These are phyloP conservation scores for Chloroclysta siterata DNA, from an alignment of 2,888 invertebrate species.

Conservation along the genomic window DNA sequence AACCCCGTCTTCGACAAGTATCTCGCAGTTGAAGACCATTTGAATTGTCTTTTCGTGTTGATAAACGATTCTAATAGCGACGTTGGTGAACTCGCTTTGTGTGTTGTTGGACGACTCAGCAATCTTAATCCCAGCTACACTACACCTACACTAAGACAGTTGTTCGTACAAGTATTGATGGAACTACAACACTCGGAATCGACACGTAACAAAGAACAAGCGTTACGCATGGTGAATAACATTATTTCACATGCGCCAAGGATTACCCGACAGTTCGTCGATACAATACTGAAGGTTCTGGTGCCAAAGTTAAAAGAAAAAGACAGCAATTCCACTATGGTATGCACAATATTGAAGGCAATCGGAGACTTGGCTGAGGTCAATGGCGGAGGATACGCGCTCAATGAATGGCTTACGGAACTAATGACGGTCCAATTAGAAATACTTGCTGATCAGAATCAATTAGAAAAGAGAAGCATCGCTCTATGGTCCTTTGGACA, in stretches of 20 bases:
- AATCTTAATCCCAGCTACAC: constrained; percentile 98
- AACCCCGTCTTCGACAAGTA: constrained; percentile 95
- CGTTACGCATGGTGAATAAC: constrained; percentile 97
- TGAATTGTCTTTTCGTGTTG: constrained; percentile 96
- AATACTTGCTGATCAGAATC: constrained; percentile 97
- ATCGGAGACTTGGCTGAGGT: constrained; percentile 98
- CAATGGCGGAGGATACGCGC: constrained; percentile 92
- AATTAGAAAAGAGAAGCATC: constrained; percentile 96
- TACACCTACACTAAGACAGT: constrained; percentile 96
- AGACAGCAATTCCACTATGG: constrained; percentile 95
- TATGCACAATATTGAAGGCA: constrained; percentile 94
- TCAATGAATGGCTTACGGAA: constrained; percentile 95
- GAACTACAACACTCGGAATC: constrained; percentile 98
- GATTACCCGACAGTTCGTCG: constrained; percentile 97
- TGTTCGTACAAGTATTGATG: constrained; percentile 95
- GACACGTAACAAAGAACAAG: constrained; percentile 97
- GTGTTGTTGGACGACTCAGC: constrained; percentile 95
- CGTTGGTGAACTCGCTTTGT: constrained; percentile 96
- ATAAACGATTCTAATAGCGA: constrained; percentile 98
- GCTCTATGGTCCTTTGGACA: constrained; percentile 98
- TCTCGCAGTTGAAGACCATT: constrained; percentile 97
- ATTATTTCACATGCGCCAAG: constrained; percentile 97
- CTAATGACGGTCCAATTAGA: constrained; percentile 95
- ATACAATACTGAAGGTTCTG: constrained; percentile 94
- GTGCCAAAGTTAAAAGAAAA: constrained; percentile 96